Evolutionary conservation across 2,113 vertebrate species (phyloP).

Genomic region (Acrocephalus arundinaceus): DNA sequence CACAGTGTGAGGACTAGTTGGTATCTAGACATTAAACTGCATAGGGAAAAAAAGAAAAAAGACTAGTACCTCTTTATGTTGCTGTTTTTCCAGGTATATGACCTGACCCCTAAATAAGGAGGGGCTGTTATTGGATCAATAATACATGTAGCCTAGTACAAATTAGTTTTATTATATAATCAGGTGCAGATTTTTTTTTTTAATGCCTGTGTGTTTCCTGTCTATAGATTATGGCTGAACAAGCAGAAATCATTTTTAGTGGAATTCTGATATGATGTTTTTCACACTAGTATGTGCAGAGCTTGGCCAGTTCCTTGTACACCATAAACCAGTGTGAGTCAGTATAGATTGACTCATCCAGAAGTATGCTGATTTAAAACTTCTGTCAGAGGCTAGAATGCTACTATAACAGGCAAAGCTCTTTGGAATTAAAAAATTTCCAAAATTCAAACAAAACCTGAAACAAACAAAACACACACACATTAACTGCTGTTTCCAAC

Average conservation of each 20-base stretch:
- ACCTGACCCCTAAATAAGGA: neutral
- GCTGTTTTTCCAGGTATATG: neutral
- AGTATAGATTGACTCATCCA: neutral
- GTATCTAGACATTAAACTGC: neutral
- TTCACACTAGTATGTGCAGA: neutral
- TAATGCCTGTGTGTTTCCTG: neutral
- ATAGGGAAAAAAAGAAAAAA: neutral
- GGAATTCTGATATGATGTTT: neutral
- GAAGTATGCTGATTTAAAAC: neutral
- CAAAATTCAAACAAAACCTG: neutral
- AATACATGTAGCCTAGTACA: neutral
- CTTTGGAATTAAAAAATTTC: neutral
- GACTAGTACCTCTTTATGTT: neutral
- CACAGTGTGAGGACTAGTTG: neutral
- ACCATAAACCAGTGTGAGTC: neutral
- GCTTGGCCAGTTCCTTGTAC: neutral
- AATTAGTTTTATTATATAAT: neutral
- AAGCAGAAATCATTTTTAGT: neutral
- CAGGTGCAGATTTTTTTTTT: neutral
- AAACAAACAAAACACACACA: neutral
- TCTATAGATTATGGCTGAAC: neutral
- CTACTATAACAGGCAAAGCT: neutral
- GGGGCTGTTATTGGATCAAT: neutral
- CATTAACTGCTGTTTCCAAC: neutral
- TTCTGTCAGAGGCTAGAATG: neutral